Conservation (phyloP, 2,888 invertebrate species). For the Drosophila pseudotalamancana region DNA sequence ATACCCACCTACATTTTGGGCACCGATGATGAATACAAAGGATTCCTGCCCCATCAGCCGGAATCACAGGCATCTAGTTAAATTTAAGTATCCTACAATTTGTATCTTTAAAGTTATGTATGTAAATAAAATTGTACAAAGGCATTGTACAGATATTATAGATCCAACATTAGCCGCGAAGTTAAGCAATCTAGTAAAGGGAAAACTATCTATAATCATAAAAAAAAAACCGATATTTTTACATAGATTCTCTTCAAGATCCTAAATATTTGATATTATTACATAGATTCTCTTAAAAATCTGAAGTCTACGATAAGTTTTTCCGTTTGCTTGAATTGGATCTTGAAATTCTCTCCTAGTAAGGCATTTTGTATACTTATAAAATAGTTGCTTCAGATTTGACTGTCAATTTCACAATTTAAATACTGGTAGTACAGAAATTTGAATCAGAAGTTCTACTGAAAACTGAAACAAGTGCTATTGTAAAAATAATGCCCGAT, state of each 20-base stretch:
- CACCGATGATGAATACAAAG: conserved; percentile 86
- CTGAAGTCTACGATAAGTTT: too few species aligned
- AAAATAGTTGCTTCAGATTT: background rate
- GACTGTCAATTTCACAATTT: background rate
- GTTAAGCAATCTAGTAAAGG: too few species aligned
- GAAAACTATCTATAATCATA: too few species aligned
- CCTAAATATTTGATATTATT: too few species aligned
- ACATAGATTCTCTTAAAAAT: too few species aligned
- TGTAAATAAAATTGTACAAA: conserved; percentile 29
- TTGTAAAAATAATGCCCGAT: background rate
- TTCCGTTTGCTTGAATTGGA: too few species aligned
- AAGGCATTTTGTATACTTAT: background rate
- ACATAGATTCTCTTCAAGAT: too few species aligned
- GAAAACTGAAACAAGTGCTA: too few species aligned
- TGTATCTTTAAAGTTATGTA: conserved; percentile 4
- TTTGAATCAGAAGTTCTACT: background rate
- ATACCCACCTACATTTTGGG: conserved; percentile 90
- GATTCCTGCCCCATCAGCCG: conserved; percentile 81
- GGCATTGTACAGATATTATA: conserved; percentile 8
- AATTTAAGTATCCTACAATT: conserved; percentile 2
- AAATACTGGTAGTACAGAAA: background rate
- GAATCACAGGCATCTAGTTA: conserved; percentile 21
- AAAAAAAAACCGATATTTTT: too few species aligned
- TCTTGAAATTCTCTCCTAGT: too few species aligned
- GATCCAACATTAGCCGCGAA: background rate